Percentiles rank a stretch among this genome's conserved stretches.
Evolutionary conservation across 2,888 invertebrate species (phyloP).

Genomic region (Pseudanteris insignis): DNA sequence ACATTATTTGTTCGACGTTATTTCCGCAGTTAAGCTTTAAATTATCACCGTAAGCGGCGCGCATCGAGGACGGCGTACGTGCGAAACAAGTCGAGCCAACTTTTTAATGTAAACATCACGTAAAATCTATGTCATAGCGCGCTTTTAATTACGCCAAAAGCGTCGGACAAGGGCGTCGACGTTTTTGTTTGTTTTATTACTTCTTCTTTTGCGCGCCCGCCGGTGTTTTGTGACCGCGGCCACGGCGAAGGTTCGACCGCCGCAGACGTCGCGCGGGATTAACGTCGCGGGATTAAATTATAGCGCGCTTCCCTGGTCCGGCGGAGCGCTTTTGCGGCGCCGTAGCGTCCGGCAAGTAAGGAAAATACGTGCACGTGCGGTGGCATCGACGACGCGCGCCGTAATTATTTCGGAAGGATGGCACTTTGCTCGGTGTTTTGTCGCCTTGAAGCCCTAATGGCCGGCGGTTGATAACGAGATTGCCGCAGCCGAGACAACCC

Average conservation of each 20-base stretch:
- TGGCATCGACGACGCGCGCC: slow-evolving; percentile 58
- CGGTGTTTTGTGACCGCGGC: slow-evolving; percentile 27
- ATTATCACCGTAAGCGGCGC: slow-evolving; percentile 4
- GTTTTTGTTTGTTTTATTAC: slow-evolving; percentile 20
- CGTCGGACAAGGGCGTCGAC: slow-evolving; percentile 21
- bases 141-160: slow-evolving; percentile 33
- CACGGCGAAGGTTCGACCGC: slow-evolving; percentile 36
- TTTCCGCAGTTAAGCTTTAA: not conserved
- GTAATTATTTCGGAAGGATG: slow-evolving; percentile 66
- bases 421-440: slow-evolving; percentile 66
- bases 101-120: slow-evolving; percentile 38
- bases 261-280: slow-evolving; percentile 48
- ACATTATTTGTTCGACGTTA: not conserved
- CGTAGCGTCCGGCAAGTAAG: slow-evolving; percentile 50
- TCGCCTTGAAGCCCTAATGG: slow-evolving; percentile 66
- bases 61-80: not conserved
- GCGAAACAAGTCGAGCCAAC: slow-evolving; percentile 26
- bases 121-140: slow-evolving; percentile 32
- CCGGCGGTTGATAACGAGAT: slow-evolving; percentile 66
- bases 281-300: slow-evolving; percentile 48
- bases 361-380: slow-evolving; percentile 51
- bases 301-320: slow-evolving; percentile 31
- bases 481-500: slow-evolving; percentile 60
- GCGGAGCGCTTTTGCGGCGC: slow-evolving; percentile 34
- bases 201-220: slow-evolving; percentile 14